Percentiles rank a stretch among this genome's conserved stretches.
phyloP scores from a whole-genome alignment of 2,888 invertebrate genomes.

The Eristalis tenax region DNA sequence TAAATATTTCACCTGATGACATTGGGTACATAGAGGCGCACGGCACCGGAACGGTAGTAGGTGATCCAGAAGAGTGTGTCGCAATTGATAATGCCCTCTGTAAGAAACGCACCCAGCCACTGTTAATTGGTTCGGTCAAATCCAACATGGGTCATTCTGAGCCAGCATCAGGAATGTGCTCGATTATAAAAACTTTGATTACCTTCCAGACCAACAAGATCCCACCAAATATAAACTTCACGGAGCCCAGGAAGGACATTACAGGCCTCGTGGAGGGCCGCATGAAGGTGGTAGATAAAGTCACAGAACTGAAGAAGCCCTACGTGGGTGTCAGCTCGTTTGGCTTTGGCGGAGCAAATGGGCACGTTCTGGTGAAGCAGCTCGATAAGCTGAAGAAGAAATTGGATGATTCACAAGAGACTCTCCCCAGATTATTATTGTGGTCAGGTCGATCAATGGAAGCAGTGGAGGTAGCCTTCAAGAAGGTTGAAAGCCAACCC shows the following conservation, averaged over 20 bases:
- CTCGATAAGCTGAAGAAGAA: conserved; percentile 78
- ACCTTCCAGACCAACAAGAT: conserved; percentile 89
- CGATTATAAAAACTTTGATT: conserved; percentile 88
- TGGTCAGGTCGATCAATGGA: conserved; percentile 90
- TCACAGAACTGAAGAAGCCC: conserved; percentile 86
- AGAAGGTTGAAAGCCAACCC: conserved; percentile 83
- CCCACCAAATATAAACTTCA: conserved; percentile 91
- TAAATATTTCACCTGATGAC: conserved; percentile 85
- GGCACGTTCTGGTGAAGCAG: conserved; percentile 76
- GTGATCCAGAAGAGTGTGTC: conserved; percentile 93
- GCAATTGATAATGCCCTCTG: conserved; percentile 90
- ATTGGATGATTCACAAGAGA: conserved; percentile 83
- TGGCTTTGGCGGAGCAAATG: conserved; percentile 94
- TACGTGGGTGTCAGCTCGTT: conserved; percentile 92
- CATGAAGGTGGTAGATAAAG: conserved; percentile 87
- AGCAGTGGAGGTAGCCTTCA: conserved; percentile 85
- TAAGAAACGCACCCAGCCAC: conserved; percentile 86
- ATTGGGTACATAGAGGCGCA: conserved; percentile 92
- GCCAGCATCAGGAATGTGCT: conserved; percentile 89
- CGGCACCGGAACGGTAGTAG: conserved; percentile 88
- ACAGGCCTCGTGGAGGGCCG: conserved; percentile 84
- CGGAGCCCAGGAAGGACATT: conserved; percentile 83
- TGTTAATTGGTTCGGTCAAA: conserved; percentile 92
- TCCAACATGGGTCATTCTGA: conserved; percentile 96
- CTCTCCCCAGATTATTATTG: conserved; percentile 86